Base-by-base conservation (phyloP, 2,888 invertebrate genomes). In the Andrena bucephala region DNA sequence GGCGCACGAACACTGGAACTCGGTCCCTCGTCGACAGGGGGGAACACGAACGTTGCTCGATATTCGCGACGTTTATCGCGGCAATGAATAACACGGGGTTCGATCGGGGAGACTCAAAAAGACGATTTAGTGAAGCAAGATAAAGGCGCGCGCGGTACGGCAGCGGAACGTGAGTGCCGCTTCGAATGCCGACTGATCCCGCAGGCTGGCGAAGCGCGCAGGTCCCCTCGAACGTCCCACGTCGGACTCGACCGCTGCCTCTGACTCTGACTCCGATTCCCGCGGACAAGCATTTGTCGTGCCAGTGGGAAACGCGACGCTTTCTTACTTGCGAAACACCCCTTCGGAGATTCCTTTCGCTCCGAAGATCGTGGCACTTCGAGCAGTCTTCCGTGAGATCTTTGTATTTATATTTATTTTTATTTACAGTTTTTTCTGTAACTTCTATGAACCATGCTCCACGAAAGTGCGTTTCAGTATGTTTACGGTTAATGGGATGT, bases 151-250 rank as follows among this genome's bases (percentile, higher is more conserved):
- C 85, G 88, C 88, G 83, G 81, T 68, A 84, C 83, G 85, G 67
- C 54, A 85, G 72, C 83, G 87, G 86, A 83, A 87, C 87, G 87
- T 88, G 89, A 89, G 87, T 90, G 89, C 85, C 87, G 89, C 89
- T 83, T 85, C 85, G 83, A 85, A 84, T 87, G 87, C 82, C 87
- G 88, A 91, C 89, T 90, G 90, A 90, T 88, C 87, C 85, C 83
- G 80, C 77, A 77, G 80, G 78, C 83, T 74, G 88, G 48, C 83
- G 78, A 68, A 89, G 81, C 88, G 91, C 91, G 91, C 91, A 91
- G 89, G 90, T 85, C 88, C 85, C 82, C 66, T 63, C 57, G 69
- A 77, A 79, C 89, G 76, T 85, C 82, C 83, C 85, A 81, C 87
- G 76, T 77, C 83, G 77, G 63, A 67, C 76, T 71, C 67, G 42